Base-by-base conservation (phyloP, 2,888 invertebrate species). In the Quadroppia sp. region DNA sequence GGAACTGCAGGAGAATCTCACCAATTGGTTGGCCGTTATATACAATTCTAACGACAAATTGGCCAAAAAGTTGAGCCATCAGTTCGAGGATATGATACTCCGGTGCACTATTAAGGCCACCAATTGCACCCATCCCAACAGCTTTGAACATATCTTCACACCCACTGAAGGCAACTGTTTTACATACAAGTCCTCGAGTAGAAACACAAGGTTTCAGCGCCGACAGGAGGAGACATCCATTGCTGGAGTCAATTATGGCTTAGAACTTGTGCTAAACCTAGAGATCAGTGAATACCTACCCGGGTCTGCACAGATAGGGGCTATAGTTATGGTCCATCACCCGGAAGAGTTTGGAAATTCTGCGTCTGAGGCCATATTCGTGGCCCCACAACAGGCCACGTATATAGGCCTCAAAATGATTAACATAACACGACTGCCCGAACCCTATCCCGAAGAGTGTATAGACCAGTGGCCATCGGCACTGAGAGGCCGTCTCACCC, bases 371-470 rank as follows among this genome's bases (percentile, higher is more conserved):
- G 76, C 76, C 17, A 76, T 75, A 9, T 76, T 76, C 28, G 74
- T 76, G n/a, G 74, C 76, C 4, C 76, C 76, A 1, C 73, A 76
- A 50, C 67, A 71, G 32, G 59, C 76, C 11, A 76, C 73, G 25
- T 76, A 76, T 71, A 76, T 76, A 25, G 76, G 76, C 1, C 42
- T 76, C 48, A 76, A 76, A 40, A 76, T 76, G 76, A 48, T 76
- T 11, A 76, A 76, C 42, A 76, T 76, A 13, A 75, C 71, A 32
- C 75, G 76, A 42, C 56, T 78, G 15, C 76, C 77, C 53, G 36
- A 75, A 6, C 78, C 77, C 1, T 77, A 75, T 71, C 77, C 75
- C n/a, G 78, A 78, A 53, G 67, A 74, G 0, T 78, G 78, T 40
- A 53, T 76, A 3, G 70, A 75, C 50, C 75, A 77, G 23, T 76